Percentiles rank a stretch among this genome's conserved stretches.
Conservation (phyloP, 2,888 invertebrate genomes). For the Polylopha cassiicola region DNA sequence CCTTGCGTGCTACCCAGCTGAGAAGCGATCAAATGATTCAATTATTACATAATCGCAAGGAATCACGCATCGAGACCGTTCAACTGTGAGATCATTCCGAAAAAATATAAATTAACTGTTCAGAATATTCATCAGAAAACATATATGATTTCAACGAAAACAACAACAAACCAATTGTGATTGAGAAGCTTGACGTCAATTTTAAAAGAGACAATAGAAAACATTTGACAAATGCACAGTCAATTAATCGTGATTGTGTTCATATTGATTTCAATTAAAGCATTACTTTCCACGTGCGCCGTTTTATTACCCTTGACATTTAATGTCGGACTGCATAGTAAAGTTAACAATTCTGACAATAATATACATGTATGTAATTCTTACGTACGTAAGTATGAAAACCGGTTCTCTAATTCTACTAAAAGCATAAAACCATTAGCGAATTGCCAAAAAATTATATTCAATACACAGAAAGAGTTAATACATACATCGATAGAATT, state of each 20-base stretch:
- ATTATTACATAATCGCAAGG: constrained; percentile 35
- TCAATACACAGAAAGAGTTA: too few relatives aligned
- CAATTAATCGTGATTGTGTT: constrained; percentile 37
- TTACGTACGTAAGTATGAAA: too few relatives aligned
- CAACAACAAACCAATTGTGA: constrained; percentile 35
- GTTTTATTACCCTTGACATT: neutral
- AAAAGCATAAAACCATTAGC: too few relatives aligned
- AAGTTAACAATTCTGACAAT: too few relatives aligned
- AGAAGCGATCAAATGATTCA: constrained; percentile 32
- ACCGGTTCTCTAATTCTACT: too few relatives aligned
- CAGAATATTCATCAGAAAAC: too few relatives aligned
- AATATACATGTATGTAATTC: too few relatives aligned
- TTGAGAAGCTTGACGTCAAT: constrained; percentile 26
- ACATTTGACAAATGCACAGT: constrained; percentile 39
- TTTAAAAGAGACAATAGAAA: constrained; percentile 35
- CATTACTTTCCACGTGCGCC: constrained; percentile 29
- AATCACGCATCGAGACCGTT: constrained; percentile 27
- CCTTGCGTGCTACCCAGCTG: constrained; percentile 42
- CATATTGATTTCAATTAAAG: constrained; percentile 47
- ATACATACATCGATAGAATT: constrained; percentile 5
- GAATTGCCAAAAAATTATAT: too few relatives aligned
- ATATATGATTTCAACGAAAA: too few relatives aligned
- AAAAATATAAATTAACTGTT: neutral
- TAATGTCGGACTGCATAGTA: too few relatives aligned
- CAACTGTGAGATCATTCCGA: constrained; percentile 1